phyloP scores from a whole-genome alignment of 2,888 invertebrate genomes.

The Calameuta filiformis region DNA sequence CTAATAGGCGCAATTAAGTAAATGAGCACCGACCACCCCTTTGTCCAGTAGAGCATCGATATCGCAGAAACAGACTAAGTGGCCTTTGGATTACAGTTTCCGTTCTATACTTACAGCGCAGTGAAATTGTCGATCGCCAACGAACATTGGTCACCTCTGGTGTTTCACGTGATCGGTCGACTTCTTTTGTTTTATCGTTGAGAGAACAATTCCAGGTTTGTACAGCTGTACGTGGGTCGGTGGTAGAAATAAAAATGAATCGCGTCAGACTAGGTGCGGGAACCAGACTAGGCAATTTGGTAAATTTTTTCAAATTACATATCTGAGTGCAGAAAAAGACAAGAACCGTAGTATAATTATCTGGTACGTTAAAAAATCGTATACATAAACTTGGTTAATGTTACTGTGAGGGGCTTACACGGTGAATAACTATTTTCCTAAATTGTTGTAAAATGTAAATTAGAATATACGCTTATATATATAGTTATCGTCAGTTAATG shows the following conservation, averaged over 20 bases:
- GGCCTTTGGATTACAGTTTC: not conserved
- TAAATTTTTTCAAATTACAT: not conserved
- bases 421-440: too few species aligned
- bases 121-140: not conserved
- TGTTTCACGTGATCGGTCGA: not conserved
- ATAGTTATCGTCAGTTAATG: constrained; percentile 40
- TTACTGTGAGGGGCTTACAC: too few species aligned
- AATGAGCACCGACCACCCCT: constrained; percentile 35
- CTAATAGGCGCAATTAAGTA: constrained; percentile 38
- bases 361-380: too few species aligned
- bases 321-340: not conserved
- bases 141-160: not conserved
- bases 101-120: not conserved
- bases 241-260: not conserved
- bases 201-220: not conserved
- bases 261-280: not conserved
- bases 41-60: not conserved
- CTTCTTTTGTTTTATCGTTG: not conserved
- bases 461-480: too few species aligned
- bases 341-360: not conserved
- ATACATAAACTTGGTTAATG: too few species aligned
- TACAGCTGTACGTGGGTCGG: not conserved
- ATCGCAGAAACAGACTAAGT: not conserved
- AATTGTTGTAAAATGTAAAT: too few species aligned
- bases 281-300: not conserved